Conservation (phyloP, 2,113 vertebrate species). For the Mirounga angustirostris region DNA sequence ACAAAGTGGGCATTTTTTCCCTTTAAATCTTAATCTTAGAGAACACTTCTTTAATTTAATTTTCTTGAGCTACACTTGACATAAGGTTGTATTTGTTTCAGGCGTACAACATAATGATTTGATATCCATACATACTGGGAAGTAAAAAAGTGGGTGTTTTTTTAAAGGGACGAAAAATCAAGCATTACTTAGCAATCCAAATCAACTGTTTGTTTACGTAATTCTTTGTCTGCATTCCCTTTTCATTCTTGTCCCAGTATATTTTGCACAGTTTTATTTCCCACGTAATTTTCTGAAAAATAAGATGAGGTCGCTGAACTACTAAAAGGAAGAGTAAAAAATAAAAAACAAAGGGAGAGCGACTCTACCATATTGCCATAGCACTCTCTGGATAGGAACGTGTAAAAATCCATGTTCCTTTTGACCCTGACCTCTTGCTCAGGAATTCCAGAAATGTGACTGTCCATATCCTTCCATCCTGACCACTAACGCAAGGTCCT, state of each 20-base stretch:
- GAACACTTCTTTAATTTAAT: background rate
- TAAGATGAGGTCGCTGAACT: background rate
- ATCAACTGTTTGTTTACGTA: background rate
- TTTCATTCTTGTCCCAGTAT: slow-evolving; percentile 12
- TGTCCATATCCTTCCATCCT: background rate
- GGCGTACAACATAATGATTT: background rate
- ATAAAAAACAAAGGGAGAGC: background rate
- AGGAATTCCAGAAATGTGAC: slow-evolving; percentile 27
- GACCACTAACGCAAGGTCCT: background rate
- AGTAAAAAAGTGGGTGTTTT: background rate
- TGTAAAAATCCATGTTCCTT: background rate
- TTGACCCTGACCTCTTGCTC: background rate
- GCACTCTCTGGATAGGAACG: background rate
- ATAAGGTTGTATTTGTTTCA: background rate
- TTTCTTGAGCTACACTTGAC: background rate
- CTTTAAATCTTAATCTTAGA: background rate
- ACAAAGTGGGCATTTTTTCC: background rate
- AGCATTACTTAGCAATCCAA: background rate
- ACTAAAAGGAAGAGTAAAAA: background rate
- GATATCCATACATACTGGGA: background rate
- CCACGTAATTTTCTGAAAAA: background rate
- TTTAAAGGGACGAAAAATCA: slow-evolving; percentile 30
- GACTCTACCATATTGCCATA: background rate
- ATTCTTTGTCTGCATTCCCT: background rate
- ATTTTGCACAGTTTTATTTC: slow-evolving; percentile 27